These are phyloP conservation scores for Actias luna DNA, from an alignment of 2,888 invertebrate genomes.

Conservation along the genomic window DNA sequence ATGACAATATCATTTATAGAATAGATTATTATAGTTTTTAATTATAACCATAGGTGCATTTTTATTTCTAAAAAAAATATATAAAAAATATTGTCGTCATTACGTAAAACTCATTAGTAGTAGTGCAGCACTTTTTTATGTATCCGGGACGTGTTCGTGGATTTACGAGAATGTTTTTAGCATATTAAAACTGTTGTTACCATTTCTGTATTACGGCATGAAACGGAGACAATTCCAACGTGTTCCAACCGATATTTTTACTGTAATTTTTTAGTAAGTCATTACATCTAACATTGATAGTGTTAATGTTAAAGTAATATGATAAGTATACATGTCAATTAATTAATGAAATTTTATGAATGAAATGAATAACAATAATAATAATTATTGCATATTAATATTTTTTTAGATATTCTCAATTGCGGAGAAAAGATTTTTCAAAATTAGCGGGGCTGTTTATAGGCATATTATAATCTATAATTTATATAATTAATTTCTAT, in stretches of 20 bases:
- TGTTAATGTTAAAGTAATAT: background rate
- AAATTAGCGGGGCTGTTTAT: too few relatives aligned
- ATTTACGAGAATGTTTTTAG: slow-evolving; percentile 7
- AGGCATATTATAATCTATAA: too few relatives aligned
- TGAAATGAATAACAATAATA: too few relatives aligned
- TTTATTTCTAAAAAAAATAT: background rate
- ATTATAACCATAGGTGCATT: too few relatives aligned
- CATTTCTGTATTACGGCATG: slow-evolving; percentile 6
- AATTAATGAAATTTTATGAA: too few relatives aligned
- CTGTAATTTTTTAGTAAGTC: background rate
- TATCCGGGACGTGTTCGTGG: slow-evolving; percentile 11
- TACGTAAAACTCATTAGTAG: slow-evolving; percentile 17
- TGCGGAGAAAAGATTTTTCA: too few relatives aligned
- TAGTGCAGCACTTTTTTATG: slow-evolving; percentile 17
- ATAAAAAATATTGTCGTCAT: slow-evolving; percentile 1
- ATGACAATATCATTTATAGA: too few relatives aligned
- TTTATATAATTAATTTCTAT: too few relatives aligned
- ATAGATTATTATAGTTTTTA: too few relatives aligned
- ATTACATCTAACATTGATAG: background rate
- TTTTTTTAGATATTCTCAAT: too few relatives aligned
- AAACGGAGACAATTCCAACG: background rate
- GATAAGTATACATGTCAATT: too few relatives aligned
- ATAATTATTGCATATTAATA: too few relatives aligned
- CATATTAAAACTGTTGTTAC: slow-evolving; percentile 7
- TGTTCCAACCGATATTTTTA: background rate